Evolutionary conservation across 2,113 vertebrate species (phyloP).

Genomic region (Ageneiosus marmoratus): DNA sequence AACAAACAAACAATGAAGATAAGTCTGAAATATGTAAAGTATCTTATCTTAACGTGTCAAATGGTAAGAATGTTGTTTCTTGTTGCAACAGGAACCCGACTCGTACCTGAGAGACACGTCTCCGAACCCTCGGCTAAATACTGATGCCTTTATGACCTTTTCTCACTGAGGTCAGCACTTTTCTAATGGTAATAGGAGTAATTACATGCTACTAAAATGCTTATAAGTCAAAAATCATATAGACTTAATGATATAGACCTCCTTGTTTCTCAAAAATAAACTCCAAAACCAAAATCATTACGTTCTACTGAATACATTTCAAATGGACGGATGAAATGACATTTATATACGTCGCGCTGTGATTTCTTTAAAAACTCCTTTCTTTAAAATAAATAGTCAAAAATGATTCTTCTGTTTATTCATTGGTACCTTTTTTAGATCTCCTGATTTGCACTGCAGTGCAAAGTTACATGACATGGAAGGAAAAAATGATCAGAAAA

Average conservation of each 20-base stretch:
- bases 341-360: neutral
- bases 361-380: neutral
- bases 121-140: constrained; percentile 5
- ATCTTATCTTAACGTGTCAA: constrained; percentile 67
- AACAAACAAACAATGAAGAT: constrained; percentile 66
- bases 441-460: neutral
- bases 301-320: too few species aligned
- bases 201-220: too few species aligned
- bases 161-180: neutral
- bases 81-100: constrained; percentile 27
- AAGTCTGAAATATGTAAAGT: constrained; percentile 70
- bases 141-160: constrained; percentile 10
- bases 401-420: neutral
- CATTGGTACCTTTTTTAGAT: neutral
- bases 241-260: too few species aligned
- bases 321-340: too few species aligned
- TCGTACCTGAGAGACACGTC: constrained; percentile 15
- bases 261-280: too few species aligned
- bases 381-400: too few species aligned
- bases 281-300: neutral
- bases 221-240: too few species aligned
- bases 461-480: neutral
- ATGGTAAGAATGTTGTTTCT: constrained; percentile 69
- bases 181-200: neutral
- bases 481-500: neutral